Evolutionary conservation across 2,888 invertebrate genomes (phyloP).

Genomic region (Clanis bilineata): DNA sequence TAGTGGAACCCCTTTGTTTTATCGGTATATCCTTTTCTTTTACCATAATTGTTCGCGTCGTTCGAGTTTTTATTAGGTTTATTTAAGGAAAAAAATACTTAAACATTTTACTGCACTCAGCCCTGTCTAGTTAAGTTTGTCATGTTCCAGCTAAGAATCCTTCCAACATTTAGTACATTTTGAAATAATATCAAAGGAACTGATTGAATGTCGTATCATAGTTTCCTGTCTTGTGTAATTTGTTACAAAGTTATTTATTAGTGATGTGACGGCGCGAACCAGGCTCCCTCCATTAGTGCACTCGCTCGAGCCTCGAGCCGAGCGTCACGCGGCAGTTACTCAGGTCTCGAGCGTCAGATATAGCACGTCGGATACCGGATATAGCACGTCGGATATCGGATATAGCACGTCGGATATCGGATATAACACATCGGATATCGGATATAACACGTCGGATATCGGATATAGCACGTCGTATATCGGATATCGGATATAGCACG

Average conservation of each 20-base stretch:
- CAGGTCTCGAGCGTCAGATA: conserved; percentile 2
- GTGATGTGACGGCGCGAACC: neutral
- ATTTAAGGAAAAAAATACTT: too few species aligned
- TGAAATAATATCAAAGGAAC: neutral
- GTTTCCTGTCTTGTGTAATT: neutral
- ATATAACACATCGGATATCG: neutral
- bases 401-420: neutral
- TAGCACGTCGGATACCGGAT: too few species aligned
- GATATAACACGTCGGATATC: neutral
- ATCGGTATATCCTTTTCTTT: neutral
- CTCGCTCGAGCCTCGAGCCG: neutral
- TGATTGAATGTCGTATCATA: neutral
- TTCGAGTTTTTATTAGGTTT: neutral
- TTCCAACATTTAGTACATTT: neutral
- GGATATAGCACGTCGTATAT: neutral
- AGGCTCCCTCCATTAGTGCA: neutral
- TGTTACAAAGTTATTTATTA: neutral
- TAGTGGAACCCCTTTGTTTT: neutral
- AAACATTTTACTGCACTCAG: too few species aligned
- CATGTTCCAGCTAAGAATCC: neutral
- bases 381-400: neutral
- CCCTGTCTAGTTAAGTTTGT: neutral
- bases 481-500: neutral
- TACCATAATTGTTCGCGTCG: neutral
- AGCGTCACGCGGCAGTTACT: neutral